Conservation (phyloP, 2,888 invertebrate genomes). For the Yponomeuta evonymella region DNA sequence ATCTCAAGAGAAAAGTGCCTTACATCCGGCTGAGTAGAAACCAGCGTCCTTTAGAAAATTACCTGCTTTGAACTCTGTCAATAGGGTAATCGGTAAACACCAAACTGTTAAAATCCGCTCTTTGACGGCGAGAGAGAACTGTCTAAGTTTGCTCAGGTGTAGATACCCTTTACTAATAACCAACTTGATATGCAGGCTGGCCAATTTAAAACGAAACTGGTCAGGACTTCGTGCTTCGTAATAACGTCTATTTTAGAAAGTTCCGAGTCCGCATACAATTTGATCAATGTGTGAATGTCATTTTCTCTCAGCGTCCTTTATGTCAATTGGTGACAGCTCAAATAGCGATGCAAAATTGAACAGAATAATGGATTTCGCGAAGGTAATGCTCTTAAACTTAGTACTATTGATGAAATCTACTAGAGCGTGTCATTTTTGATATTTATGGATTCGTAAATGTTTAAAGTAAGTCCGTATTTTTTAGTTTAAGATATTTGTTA, state of each 20-base stretch:
- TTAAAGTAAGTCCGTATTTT: neutral
- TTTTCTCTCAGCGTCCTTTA: constrained; percentile 22
- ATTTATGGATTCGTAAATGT: neutral
- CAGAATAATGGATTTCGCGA: neutral
- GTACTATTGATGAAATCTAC: neutral
- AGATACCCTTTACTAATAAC: constrained; percentile 26
- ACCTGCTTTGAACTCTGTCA: constrained; percentile 64
- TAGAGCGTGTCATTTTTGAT: neutral
- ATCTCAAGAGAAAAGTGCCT: constrained; percentile 20
- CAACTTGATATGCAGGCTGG: constrained; percentile 25
- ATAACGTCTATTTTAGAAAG: neutral
- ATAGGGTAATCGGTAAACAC: constrained; percentile 66
- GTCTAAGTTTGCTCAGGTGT: constrained; percentile 62
- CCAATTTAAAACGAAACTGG: neutral
- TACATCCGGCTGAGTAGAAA: constrained; percentile 42
- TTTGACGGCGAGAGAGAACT: constrained; percentile 45
- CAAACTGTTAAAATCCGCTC: constrained; percentile 69
- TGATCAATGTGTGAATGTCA: constrained; percentile 17
- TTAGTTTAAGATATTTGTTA: neutral
- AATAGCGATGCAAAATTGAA: constrained; percentile 22
- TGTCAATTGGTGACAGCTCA: constrained; percentile 25
- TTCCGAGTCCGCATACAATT: neutral
- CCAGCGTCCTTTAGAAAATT: constrained; percentile 51
- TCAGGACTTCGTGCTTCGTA: neutral
- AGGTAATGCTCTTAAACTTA: constrained; percentile 3